Evolutionary conservation across 2,113 vertebrate genomes (phyloP), one percentile per base, ranked within the genome.

Genomic region (Periophthalmus modestus): DNA sequence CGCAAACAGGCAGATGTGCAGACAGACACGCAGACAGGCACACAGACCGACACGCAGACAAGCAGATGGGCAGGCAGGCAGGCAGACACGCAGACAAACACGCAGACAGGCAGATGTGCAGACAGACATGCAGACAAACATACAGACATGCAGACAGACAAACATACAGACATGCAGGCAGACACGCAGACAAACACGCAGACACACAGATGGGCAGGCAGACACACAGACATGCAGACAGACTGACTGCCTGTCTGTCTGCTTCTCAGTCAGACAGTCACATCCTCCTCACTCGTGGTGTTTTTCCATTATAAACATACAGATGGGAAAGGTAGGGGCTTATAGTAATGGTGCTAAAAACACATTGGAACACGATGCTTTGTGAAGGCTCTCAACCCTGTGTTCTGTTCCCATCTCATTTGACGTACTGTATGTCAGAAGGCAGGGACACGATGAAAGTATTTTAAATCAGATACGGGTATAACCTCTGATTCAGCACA

Each of bases 391-490:
- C 84, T 89, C 82, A 88, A 93, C 90, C 89, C 86, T 75, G 76
- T 86, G 84, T 92, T 90, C 82, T 88, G 82, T 89, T 87, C 81
- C 85, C 81, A 82, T 88, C 83, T 89, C 68, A 79, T 85, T 84
- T 86, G 84, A 89, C 72, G 91, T 93, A 90, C 91, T 92, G 89
- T 92, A 91, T 85, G 89, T 92, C 82, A 66, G 87, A 93, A 88
- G 77, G 85, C 92, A 93, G 91, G 91, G 90, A 89, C 85, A 91
- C 67, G 85, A 87, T 87, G 88, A 91, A 91, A 92, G 91, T 92
- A 91, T 93, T 93, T 91, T 90, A 85, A 93, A 87, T 93, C 91
- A 83, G 89, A 94, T 94, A 94, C 93, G 94, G 93, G 94, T 94
- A 94, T 91, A 89, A 93, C 84, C 82, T 92, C 88, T 92, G 89